Evolutionary conservation across 2,113 vertebrate genomes (phyloP), one percentile per base, ranked within the genome.

Genomic region (Proterorhinus semilunaris): DNA sequence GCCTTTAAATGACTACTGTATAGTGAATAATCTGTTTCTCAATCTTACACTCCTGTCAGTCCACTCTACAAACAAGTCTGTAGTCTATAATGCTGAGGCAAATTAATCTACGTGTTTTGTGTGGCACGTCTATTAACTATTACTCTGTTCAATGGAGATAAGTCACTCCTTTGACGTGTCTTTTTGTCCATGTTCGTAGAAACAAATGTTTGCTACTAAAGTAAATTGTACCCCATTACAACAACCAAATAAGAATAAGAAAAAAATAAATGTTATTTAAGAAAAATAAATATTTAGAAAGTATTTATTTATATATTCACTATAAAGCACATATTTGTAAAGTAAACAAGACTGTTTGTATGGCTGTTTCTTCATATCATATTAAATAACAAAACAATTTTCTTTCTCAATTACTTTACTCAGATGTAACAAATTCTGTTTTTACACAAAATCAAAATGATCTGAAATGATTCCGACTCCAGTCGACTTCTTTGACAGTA

Each of bases 41-140:
- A 13, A 46, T 45, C 58, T 67, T 17, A 75, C 74, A 75, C 59
- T 72, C 70, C 44, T 74, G 16, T 75, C 68, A 83, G 27, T 54
- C 66, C 42, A 8, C 62, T 69, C 64, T 72, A 13, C 0, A 61
- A 69, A 17, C 65, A 63, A 2, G 0, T 0, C 2, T 2, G 47
- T 63, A 57, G n/a, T 62, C 57, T 47, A 50, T 54, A 15, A 36
- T 16, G 8, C n/a, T 65, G 44, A 54, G 7, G n/a, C 47, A 58
- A 43, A 6, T 55, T 12, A 0, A 51, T 52, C 15, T 47, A 9
- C 27, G 10, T n/a, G 4, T 42, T 8, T 62, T 65, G 49, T 62
- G 58, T 36, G 43, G 62, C 43, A 45, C 36, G 10, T 73, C 16
- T 47, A 8, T 47, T 59, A 6, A 6, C n/a, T n/a, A n/a, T 51